Conservation (phyloP, 53 echinoderm and acorn worm species). For the Actinopyga echinites region DNA sequence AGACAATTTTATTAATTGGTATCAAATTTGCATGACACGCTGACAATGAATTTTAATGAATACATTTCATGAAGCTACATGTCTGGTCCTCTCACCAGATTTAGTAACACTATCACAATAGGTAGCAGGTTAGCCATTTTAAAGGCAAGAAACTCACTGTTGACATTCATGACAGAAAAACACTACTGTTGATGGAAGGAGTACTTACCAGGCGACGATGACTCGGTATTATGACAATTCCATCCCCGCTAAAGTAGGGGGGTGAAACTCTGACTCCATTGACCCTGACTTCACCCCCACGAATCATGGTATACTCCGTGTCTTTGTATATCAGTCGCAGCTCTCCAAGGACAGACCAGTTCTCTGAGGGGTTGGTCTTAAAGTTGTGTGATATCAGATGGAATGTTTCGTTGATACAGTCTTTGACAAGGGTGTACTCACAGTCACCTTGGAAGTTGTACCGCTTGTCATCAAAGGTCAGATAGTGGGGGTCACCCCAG, state of each 20-base stretch:
- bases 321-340: slow-evolving; percentile 49
- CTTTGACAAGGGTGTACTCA: slow-evolving; percentile 58
- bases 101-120: too few relatives aligned
- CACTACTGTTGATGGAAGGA: too few relatives aligned
- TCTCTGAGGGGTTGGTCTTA: slow-evolving; percentile 65
- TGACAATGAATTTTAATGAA: too few relatives aligned
- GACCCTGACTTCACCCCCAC: slow-evolving; percentile 65
- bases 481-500: slow-evolving; percentile 76
- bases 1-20: too few relatives aligned
- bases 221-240: slow-evolving; percentile 26
- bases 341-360: slow-evolving; percentile 60
- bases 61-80: too few relatives aligned
- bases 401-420: slow-evolving; percentile 52
- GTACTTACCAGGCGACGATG: neutral
- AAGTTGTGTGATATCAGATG: slow-evolving; percentile 56
- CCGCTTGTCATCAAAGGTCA: slow-evolving; percentile 59
- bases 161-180: too few relatives aligned
- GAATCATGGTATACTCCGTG: slow-evolving; percentile 40
- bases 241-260: slow-evolving; percentile 19
- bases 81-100: too few relatives aligned
- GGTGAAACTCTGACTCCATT: slow-evolving; percentile 57
- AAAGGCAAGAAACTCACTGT: too few relatives aligned
- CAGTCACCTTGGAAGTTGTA: slow-evolving; percentile 77
- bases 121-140: too few relatives aligned
- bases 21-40: too few relatives aligned